Evolutionary conservation across 2,797 vertebrate species (phyloP).

Genomic region (Melanitta fusca): DNA sequence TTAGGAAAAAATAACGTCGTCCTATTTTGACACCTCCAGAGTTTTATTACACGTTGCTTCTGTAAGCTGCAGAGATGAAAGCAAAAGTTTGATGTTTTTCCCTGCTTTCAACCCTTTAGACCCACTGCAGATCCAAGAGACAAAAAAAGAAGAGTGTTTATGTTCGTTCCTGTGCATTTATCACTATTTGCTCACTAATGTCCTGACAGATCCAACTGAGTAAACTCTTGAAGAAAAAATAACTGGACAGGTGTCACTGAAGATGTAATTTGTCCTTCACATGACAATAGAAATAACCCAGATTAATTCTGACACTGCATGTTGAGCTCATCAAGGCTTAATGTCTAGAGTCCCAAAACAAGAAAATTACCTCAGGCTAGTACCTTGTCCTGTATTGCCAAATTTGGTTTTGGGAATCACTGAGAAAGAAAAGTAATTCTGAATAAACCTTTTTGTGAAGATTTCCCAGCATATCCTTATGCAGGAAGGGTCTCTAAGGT

Average conservation of each 20-base stretch:
- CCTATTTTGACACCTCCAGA: not conserved
- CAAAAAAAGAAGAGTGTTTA: not conserved
- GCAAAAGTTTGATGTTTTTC: not conserved
- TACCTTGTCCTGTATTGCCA: not conserved
- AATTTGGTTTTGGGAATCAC: not conserved
- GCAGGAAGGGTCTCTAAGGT: not conserved
- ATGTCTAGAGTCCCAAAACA: not conserved
- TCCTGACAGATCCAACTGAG: not conserved
- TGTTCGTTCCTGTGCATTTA: not conserved
- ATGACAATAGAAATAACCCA: not conserved
- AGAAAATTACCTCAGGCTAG: not conserved
- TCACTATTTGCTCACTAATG: not conserved
- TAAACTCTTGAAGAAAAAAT: not conserved
- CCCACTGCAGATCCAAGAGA: not conserved
- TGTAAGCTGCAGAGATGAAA: not conserved
- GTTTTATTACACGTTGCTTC: not conserved
- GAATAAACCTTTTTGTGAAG: not conserved
- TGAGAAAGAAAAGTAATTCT: not conserved
- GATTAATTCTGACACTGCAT: not conserved
- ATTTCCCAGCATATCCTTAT: not conserved
- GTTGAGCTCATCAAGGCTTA: not conserved
- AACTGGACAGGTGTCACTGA: not conserved
- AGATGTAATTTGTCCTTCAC: not conserved
- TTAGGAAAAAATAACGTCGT: not conserved
- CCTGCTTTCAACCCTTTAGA: not conserved